Base-by-base conservation (phyloP, 1,140 invertebrate genomes). In the Pseudoatta argentina region DNA sequence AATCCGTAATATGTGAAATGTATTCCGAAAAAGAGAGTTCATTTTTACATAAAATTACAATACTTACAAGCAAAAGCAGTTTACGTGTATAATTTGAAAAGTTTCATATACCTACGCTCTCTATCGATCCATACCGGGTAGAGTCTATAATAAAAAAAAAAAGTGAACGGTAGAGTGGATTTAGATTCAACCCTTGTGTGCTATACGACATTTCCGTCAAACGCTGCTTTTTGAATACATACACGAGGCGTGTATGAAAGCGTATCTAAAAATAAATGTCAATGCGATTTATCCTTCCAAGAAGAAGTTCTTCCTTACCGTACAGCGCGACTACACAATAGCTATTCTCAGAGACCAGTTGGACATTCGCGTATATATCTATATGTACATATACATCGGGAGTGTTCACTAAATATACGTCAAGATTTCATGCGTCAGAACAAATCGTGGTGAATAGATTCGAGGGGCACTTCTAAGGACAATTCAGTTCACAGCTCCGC, bases 261-360 rank as follows among this genome's bases (percentile, higher is more conserved):
- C 18, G 44, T 61, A 18, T 83, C 69, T 21, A 51, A 44, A 27
- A 71, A 75, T 75, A 44, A 83, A 63, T 83, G 69, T 83, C 79
- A 83, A 75, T 69, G 79, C 79, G 69, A 83, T 83, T 83, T 83
- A 75, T 83, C 72, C 69, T 83, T 83, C 39, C 16, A 39, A 75
- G 69, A 57, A 75, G n/a, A 73, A 63, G 69, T 73, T 59, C 21
- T 48, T 44, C 39, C 57, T 53, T 27, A 24, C 82, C n/a, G 10
- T 78, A 34, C 44, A n/a, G 16, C 57, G n/a, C 24, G 51, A 16
- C 21, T 53, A 16, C 53, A 83, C 69, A 83, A 83, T 83, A 14
- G 69, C 69, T 75, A 83, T 75, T 83, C 79, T 83, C 51, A 39
- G 55, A 61, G 55, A 61, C 27, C 61, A 44, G 76, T 67, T 44